Percentiles rank a stretch among this genome's conserved stretches.
Evolutionary conservation across 2,888 invertebrate species (phyloP).

Genomic region (Sialis fuliginosa): DNA sequence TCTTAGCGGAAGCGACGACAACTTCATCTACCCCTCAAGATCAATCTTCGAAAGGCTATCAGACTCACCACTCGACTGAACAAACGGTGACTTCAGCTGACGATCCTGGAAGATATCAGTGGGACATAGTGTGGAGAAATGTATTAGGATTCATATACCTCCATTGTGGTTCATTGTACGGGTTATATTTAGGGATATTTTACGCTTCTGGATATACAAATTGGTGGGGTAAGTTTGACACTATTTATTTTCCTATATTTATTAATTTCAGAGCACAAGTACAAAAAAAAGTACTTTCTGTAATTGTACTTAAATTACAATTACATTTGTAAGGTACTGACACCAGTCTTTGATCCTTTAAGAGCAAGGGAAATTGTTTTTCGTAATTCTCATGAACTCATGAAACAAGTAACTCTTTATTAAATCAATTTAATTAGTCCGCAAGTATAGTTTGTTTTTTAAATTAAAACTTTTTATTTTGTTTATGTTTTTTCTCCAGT

Average conservation of each 20-base stretch:
- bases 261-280: no score
- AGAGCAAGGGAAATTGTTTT: no score
- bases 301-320: no score
- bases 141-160: constrained; percentile 53
- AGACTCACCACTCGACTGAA: neutral
- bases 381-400: no score
- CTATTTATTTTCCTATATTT: neutral
- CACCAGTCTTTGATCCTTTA: no score
- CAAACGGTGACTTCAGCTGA: neutral
- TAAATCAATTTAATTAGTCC: no score
- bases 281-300: no score
- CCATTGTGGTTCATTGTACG: constrained; percentile 46
- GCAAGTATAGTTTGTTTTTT: no score
- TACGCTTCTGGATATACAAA: constrained; percentile 29
- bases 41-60: neutral
- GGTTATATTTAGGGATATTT: constrained; percentile 34
- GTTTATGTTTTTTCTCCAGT: no score
- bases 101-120: constrained; percentile 18
- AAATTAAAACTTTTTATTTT: no score
- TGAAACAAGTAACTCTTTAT: no score
- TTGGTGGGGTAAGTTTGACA: constrained; percentile 33
- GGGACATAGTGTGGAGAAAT: constrained; percentile 67
- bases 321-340: no score
- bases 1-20: constrained; percentile 28
- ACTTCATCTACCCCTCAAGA: constrained; percentile 3